Evolutionary conservation across 2,888 invertebrate species (phyloP).

Genomic region (Tipula helvola): DNA sequence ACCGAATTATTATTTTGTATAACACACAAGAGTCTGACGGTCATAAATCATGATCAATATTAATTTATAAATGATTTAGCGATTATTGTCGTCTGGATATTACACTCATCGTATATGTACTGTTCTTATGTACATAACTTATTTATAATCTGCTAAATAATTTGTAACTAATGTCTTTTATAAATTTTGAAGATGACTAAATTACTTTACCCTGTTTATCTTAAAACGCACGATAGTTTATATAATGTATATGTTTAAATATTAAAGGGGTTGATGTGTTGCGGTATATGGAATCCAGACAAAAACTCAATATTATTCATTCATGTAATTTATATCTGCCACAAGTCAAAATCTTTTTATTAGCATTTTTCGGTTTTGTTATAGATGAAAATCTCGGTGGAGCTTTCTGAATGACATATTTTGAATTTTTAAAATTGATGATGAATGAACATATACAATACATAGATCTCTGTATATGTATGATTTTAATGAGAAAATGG

Average conservation of each 20-base stretch:
- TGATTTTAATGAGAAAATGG: too few species aligned
- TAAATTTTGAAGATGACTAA: neutral
- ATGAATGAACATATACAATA: neutral
- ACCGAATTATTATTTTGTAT: neutral
- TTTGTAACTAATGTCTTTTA: neutral
- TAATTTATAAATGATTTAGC: neutral
- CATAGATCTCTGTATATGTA: too few species aligned
- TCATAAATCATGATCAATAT: neutral
- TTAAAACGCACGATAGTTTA: neutral
- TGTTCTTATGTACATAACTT: neutral
- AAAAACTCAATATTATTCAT: neutral
- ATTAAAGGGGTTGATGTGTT: neutral
- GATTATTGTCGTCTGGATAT: neutral
- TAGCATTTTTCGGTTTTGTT: neutral
- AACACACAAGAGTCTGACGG: neutral
- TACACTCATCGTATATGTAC: neutral
- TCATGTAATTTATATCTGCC: neutral
- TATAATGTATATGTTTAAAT: too few species aligned
- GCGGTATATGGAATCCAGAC: neutral
- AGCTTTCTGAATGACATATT: neutral
- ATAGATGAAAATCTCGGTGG: neutral
- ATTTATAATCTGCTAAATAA: neutral
- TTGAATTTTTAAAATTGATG: neutral
- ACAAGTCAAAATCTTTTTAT: neutral
- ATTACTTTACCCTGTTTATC: neutral